phyloP scores from a whole-genome alignment of 37 sponge, comb jelly and placozoan species.

The Haliclona indistincta region DNA sequence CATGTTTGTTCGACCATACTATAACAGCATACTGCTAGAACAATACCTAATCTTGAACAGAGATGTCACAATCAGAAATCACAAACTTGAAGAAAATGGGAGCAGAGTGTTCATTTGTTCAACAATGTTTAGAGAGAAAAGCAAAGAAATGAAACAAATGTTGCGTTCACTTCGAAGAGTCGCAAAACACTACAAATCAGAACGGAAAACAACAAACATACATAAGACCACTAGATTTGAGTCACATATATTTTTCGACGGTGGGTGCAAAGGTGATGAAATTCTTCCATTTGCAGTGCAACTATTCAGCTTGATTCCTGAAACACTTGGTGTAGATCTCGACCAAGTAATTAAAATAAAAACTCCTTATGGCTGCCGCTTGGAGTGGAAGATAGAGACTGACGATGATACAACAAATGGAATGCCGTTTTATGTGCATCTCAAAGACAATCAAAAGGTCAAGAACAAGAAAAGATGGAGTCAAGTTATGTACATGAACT shows the following conservation, averaged over 20 bases:
- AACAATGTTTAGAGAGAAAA: constrained; percentile 85
- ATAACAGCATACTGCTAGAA: constrained; percentile 72
- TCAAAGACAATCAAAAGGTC: constrained; percentile 76
- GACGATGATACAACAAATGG: too few species aligned
- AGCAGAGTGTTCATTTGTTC: constrained; percentile 90
- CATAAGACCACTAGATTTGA: constrained; percentile 40
- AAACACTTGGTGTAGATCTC: constrained; percentile 45
- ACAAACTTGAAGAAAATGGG: background rate
- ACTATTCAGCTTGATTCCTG: constrained; percentile 72
- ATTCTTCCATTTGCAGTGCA: constrained; percentile 66
- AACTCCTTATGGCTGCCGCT: constrained; percentile 78
- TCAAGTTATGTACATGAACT: constrained; percentile 97
- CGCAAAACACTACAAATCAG: constrained; percentile 36
- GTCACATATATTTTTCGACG: constrained; percentile 90
- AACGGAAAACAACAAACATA: constrained; percentile 1
- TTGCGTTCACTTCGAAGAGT: constrained; percentile 68
- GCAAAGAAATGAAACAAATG: constrained; percentile 76
- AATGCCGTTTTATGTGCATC: constrained; percentile 73
- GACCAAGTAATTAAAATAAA: constrained; percentile 26
- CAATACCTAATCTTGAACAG: constrained; percentile 73
- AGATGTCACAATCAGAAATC: constrained; percentile 3
- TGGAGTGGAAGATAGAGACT: constrained; percentile 40
- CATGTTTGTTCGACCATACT: constrained; percentile 77
- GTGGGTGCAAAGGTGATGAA: constrained; percentile 64
- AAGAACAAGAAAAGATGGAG: constrained; percentile 91